Percentiles rank a stretch among this genome's conserved stretches.
These are phyloP conservation scores for Elgaria multicarinata DNA, from an alignment of 2,113 vertebrate species.

Conservation along the genomic window DNA sequence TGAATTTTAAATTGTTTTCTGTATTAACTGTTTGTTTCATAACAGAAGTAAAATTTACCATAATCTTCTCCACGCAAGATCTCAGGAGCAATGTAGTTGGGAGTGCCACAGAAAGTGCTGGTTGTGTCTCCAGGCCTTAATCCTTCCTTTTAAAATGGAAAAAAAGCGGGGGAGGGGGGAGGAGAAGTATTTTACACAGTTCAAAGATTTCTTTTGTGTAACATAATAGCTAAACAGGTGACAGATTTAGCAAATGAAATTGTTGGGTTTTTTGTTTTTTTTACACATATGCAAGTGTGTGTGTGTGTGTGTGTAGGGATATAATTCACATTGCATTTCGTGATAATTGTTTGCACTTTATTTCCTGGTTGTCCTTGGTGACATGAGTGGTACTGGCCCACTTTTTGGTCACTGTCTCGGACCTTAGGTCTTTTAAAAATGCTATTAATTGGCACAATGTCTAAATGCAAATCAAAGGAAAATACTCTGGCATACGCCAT, in stretches of 20 bases:
- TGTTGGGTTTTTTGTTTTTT: neutral
- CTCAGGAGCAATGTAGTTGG: conserved; percentile 98
- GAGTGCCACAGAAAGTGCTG: conserved; percentile 98
- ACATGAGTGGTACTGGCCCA: neutral
- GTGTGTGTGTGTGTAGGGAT: too few relatives aligned
- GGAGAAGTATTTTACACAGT: neutral
- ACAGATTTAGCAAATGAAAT: neutral
- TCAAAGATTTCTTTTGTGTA: neutral
- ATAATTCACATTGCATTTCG: neutral
- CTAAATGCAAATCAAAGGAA: neutral
- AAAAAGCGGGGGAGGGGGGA: too few relatives aligned
- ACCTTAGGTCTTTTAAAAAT: neutral
- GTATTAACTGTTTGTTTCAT: conserved; percentile 26
- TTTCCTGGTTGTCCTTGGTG: neutral
- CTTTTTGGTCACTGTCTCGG: neutral
- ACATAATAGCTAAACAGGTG: neutral
- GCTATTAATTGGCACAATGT: neutral
- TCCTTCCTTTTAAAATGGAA: conserved; percentile 86
- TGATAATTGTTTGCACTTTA: neutral
- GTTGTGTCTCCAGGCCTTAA: conserved; percentile 97
- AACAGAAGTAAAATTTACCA: conserved; percentile 79
- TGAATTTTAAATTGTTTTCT: neutral
- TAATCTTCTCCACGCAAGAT: conserved; percentile 98
- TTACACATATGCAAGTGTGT: neutral
- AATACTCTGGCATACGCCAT: neutral